Conservation (phyloP, 1,140 invertebrate genomes). For the Sipha flava region DNA sequence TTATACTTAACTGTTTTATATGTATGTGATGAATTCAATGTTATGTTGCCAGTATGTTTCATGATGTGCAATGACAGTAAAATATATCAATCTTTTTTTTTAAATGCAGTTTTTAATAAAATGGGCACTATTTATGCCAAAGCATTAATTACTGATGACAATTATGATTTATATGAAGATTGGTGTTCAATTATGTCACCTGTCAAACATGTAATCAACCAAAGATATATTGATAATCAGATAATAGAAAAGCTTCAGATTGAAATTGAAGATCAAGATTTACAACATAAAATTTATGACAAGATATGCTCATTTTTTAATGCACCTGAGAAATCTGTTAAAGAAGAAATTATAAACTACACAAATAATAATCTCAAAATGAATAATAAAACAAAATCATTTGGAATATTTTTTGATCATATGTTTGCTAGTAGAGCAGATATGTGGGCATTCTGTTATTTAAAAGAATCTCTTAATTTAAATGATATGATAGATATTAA, state of each 20-base stretch:
- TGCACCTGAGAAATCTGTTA: not conserved
- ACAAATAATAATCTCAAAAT: not conserved
- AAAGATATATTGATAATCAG: slow-evolving; percentile 27
- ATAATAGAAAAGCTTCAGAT: slow-evolving; percentile 11
- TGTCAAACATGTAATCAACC: slow-evolving; percentile 14
- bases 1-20: slow-evolving; percentile 16
- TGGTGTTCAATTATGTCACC: slow-evolving; percentile 28
- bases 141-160: slow-evolving; percentile 23
- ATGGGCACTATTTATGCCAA: slow-evolving; percentile 8
- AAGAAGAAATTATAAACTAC: slow-evolving; percentile 15
- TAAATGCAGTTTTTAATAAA: slow-evolving; percentile 3
- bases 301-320: slow-evolving; percentile 25
- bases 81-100: slow-evolving; percentile 28
- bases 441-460: slow-evolving; percentile 23
- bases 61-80: slow-evolving; percentile 22
- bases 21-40: slow-evolving; percentile 29
- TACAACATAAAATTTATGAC: slow-evolving; percentile 22
- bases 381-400: not conserved
- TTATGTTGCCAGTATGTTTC: slow-evolving; percentile 8
- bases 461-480: slow-evolving; percentile 2
- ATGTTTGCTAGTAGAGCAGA: slow-evolving; percentile 20
- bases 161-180: slow-evolving; percentile 24
- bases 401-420: slow-evolving; percentile 16
- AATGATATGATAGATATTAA: slow-evolving; percentile 8
- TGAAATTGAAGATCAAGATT: slow-evolving; percentile 20